Conservation (phyloP, 2,797 vertebrate genomes). For the Tokudaia tokunoshimensis region DNA sequence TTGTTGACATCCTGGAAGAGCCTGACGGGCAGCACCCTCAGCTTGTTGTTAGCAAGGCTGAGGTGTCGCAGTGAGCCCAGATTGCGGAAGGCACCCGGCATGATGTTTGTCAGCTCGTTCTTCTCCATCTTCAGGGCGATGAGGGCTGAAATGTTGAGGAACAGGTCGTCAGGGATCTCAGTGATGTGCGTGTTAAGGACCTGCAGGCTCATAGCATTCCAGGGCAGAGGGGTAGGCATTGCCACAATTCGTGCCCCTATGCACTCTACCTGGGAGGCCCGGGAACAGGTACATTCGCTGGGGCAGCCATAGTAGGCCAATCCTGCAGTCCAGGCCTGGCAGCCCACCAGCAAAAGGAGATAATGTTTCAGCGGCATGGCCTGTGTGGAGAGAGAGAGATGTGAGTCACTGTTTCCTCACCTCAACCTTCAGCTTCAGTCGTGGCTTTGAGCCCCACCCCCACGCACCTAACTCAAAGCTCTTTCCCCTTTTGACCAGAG, state of each 20-base stretch:
- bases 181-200: conserved; percentile 88
- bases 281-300: conserved; percentile 85
- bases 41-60: conserved; percentile 89
- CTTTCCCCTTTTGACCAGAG: not conserved
- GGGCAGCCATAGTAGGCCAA: conserved; percentile 86
- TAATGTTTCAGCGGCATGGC: conserved; percentile 83
- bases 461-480: fast-evolving
- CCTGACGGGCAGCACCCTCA: conserved; percentile 85
- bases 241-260: conserved; percentile 76
- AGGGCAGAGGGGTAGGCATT: conserved; percentile 87
- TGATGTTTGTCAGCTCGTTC: conserved; percentile 88
- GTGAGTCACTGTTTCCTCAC: not conserved
- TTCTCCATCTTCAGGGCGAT: conserved; percentile 90
- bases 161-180: conserved; percentile 81
- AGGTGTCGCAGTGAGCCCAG: conserved; percentile 89
- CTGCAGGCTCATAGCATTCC: conserved; percentile 89
- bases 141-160: conserved; percentile 88
- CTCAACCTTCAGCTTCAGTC: not conserved
- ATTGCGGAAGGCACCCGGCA: conserved; percentile 90
- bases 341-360: conserved; percentile 84
- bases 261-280: conserved; percentile 88
- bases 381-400: conserved; percentile 78
- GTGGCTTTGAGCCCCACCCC: not conserved
- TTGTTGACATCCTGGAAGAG: conserved; percentile 87
- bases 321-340: conserved; percentile 64